Conservation (phyloP, 1,140 invertebrate species). For the Pectinophora gossypiella region DNA sequence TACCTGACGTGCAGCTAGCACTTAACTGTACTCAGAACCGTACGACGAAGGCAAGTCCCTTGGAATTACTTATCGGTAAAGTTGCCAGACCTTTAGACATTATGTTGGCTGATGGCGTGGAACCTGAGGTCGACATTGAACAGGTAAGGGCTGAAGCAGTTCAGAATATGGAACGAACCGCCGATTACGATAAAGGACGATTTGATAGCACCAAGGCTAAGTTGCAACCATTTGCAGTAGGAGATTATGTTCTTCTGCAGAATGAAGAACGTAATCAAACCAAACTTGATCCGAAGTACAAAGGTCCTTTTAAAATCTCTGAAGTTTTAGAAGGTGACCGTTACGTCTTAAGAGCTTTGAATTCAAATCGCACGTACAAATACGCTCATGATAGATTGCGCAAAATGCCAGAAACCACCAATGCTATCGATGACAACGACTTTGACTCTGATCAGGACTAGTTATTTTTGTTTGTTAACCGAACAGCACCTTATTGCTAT, state of each 20-base stretch:
- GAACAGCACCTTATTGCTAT: no score
- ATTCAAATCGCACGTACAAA: conserved; percentile 25
- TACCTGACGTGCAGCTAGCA: conserved; percentile 19
- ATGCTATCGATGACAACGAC: no score
- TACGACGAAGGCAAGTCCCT: conserved; percentile 14
- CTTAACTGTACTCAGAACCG: conserved; percentile 19
- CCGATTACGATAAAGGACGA: conserved; percentile 29
- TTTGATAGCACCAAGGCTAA: conserved; percentile 42
- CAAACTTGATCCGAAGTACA: conserved; percentile 41
- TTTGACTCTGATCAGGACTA: no score
- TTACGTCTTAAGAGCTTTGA: conserved; percentile 23
- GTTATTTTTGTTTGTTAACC: no score
- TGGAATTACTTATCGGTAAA: conserved; percentile 19
- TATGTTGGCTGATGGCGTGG: conserved; percentile 16
- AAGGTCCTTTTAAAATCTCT: conserved; percentile 35
- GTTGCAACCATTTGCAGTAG: conserved; percentile 27
- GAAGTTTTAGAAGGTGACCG: conserved; percentile 31
- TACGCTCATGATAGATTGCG: conserved; percentile 34
- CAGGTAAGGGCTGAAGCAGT: conserved; percentile 7
- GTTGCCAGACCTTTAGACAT: conserved; percentile 33
- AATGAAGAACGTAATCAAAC: conserved; percentile 47
- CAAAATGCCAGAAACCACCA: conserved; percentile 21
- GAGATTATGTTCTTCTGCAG: conserved; percentile 39
- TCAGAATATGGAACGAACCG: conserved; percentile 9
- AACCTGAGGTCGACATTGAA: conserved; percentile 6